Percentiles rank a stretch among this genome's conserved stretches.
Conservation (phyloP, 2,797 vertebrate genomes). For the Pygocentrus nattereri region DNA sequence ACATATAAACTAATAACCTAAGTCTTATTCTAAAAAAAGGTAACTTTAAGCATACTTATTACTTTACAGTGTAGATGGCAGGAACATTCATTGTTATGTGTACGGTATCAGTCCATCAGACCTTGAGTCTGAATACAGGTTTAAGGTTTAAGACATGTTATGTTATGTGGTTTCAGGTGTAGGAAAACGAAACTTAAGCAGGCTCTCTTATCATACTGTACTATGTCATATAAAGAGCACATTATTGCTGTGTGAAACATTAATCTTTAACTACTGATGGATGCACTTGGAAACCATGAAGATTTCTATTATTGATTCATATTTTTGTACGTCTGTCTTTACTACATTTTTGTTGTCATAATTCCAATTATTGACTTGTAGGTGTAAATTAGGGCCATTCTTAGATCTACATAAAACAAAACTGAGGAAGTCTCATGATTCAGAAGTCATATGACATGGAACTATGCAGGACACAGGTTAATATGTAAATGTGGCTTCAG, state of each 20-base stretch:
- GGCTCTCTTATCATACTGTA: conserved; percentile 10
- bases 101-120: not conserved
- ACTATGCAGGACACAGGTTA: not conserved
- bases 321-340: not conserved
- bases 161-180: not conserved
- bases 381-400: not conserved
- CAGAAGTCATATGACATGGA: not conserved
- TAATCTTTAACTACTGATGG: conserved; percentile 36
- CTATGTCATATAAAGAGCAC: conserved; percentile 13
- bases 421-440: not conserved
- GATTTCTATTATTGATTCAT: not conserved
- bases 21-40: too few relatives aligned
- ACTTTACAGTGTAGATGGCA: too few relatives aligned
- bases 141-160: not conserved
- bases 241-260: not conserved
- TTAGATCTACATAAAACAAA: not conserved
- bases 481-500: not conserved
- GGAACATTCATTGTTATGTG: not conserved
- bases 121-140: too few relatives aligned
- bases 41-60: too few relatives aligned
- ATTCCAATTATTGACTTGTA: conserved; percentile 6
- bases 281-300: not conserved
- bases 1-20: too few relatives aligned
- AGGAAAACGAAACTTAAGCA: conserved; percentile 30
- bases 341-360: not conserved